Conservation (phyloP, 2,797 vertebrate genomes). For the Selene dorsalis region DNA sequence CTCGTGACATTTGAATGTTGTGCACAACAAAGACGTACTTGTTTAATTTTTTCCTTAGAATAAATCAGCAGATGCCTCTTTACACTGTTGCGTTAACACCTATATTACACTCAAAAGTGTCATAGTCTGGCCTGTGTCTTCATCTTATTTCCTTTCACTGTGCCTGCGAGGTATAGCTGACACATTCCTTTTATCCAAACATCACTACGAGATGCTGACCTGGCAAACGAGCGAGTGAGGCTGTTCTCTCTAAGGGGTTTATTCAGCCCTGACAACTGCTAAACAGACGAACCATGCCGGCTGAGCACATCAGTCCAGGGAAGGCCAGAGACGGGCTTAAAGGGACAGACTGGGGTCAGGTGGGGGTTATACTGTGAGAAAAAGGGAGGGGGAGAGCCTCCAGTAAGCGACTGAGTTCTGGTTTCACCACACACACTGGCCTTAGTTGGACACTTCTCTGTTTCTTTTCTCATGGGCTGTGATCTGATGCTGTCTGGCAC, state of each 20-base stretch:
- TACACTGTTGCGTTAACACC: neutral
- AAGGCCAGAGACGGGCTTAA: constrained; percentile 26
- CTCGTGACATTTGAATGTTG: neutral
- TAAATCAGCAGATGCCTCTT: constrained; percentile 2
- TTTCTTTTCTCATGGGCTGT: neutral
- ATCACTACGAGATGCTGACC: constrained; percentile 35
- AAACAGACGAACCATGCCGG: constrained; percentile 44
- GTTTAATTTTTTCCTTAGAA: constrained; percentile 8
- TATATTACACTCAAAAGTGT: neutral
- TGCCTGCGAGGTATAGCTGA: constrained; percentile 10
- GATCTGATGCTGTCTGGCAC: neutral
- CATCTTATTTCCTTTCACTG: constrained; percentile 8
- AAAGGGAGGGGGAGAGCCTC: neutral
- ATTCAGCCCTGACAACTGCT: constrained; percentile 56
- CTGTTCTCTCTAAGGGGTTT: constrained; percentile 28
- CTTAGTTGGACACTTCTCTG: neutral
- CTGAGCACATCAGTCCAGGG: constrained; percentile 25
- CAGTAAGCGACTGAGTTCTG: neutral
- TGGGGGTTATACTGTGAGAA: constrained; percentile 13
- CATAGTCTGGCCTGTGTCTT: neutral
- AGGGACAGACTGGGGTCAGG: constrained; percentile 4
- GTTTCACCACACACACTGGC: neutral
- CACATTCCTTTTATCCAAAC: constrained; percentile 34
- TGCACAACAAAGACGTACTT: constrained; percentile 4
- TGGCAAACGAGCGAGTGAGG: constrained; percentile 11